Percentiles rank a stretch among this genome's conserved stretches.
Evolutionary conservation across 2,888 invertebrate genomes (phyloP).

Genomic region (Synanthedon vespiformis): DNA sequence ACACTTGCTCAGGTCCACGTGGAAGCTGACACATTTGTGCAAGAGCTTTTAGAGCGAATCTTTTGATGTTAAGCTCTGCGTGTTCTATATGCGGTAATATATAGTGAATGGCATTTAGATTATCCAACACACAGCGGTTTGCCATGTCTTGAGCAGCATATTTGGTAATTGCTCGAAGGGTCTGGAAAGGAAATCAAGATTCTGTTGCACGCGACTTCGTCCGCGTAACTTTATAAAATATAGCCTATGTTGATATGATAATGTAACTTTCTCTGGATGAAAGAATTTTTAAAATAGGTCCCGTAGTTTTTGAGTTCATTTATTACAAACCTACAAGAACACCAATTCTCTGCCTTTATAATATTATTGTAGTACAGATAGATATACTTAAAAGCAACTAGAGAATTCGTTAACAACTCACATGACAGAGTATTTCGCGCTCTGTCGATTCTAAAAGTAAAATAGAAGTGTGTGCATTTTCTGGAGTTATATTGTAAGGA

Average conservation of each 20-base stretch:
- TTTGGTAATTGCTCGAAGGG: slow-evolving; percentile 56
- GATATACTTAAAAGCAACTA: neutral
- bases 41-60: slow-evolving; percentile 65
- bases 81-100: slow-evolving; percentile 51
- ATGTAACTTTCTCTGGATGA: no score
- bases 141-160: slow-evolving; percentile 49
- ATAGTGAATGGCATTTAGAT: slow-evolving; percentile 39
- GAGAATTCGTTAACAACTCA: slow-evolving; percentile 9
- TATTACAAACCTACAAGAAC: neutral
- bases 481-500: slow-evolving; percentile 48
- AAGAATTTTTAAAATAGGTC: no score
- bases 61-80: slow-evolving; percentile 42
- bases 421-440: slow-evolving; percentile 58
- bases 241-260: no score
- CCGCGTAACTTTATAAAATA: no score
- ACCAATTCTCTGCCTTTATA: neutral
- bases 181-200: slow-evolving; percentile 19
- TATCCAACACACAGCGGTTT: slow-evolving; percentile 40
- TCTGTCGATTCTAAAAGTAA: slow-evolving; percentile 49
- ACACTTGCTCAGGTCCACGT: slow-evolving; percentile 52
- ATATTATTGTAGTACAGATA: neutral
- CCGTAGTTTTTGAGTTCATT: no score
- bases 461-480: slow-evolving; percentile 57
- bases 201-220: no score
- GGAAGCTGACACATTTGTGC: slow-evolving; percentile 63